Evolutionary conservation across 2,888 invertebrate genomes (phyloP).

Genomic region (Euphydryas editha): DNA sequence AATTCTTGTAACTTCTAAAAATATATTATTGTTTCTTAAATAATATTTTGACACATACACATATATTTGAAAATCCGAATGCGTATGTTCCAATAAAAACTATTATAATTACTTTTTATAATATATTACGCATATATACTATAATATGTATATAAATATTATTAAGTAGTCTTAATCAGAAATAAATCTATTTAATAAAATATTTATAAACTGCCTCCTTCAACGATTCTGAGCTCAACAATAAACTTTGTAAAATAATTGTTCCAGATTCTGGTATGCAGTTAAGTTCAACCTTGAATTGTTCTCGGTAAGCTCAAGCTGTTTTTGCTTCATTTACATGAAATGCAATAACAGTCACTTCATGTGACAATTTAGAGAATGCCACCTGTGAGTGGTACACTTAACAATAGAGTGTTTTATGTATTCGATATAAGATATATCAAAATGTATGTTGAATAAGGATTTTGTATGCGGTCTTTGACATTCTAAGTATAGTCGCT

Average conservation of each 20-base stretch:
- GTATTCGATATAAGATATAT: no score
- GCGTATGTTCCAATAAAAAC: no score
- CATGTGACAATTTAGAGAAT: not conserved
- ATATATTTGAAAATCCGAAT: no score
- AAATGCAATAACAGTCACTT: not conserved
- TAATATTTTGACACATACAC: no score
- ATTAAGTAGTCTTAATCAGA: not conserved
- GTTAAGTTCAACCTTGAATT: constrained; percentile 66
- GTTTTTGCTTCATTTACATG: constrained; percentile 11
- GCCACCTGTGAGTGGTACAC: not conserved
- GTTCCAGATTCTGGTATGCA: constrained; percentile 44
- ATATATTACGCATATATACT: no score
- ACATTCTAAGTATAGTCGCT: no score
- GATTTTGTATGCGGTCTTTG: not conserved
- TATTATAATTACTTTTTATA: no score
- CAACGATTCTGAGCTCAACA: constrained; percentile 2
- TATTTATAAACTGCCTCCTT: constrained; percentile 18
- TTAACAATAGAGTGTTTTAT: not conserved
- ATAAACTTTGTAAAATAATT: constrained; percentile 27
- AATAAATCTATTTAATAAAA: not conserved
- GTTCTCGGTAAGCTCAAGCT: constrained; percentile 45
- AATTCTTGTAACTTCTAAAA: no score
- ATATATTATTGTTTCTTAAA: no score
- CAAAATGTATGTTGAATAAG: not conserved
- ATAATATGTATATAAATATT: not conserved